Conservation (phyloP, 2,113 vertebrate genomes). For the Gallinago media region DNA sequence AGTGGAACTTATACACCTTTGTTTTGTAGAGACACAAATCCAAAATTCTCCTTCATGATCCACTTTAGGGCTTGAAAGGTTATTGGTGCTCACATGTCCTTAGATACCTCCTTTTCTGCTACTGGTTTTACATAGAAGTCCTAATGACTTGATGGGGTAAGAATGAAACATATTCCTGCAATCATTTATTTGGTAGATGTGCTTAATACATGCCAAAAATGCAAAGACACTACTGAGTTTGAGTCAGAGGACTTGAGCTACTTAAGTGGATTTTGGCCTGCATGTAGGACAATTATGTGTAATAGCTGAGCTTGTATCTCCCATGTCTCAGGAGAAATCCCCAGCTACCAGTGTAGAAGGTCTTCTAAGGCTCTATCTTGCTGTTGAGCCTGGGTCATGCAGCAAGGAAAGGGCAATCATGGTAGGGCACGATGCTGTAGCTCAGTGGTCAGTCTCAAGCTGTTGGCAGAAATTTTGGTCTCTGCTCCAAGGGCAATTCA, state of each 20-base stretch:
- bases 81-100: not conserved
- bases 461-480: not conserved
- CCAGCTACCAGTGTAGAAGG: not conserved
- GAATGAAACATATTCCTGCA: not conserved
- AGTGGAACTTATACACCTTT: too few species aligned
- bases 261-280: not conserved
- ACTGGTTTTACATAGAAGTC: not conserved
- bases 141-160: not conserved
- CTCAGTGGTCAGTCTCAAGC: not conserved
- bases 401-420: fast-evolving
- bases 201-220: not conserved
- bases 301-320: not conserved
- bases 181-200: not conserved
- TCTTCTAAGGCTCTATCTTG: not conserved
- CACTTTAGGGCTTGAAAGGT: not conserved
- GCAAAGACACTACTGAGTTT: not conserved
- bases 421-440: not conserved
- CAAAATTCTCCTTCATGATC: not conserved
- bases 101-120: not conserved
- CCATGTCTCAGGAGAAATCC: not conserved
- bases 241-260: not conserved
- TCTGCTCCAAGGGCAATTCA: not conserved
- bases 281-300: not conserved
- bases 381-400: not conserved
- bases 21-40: not conserved